phyloP scores from a whole-genome alignment of 2,888 invertebrate genomes.

The Zelleria hepariella region DNA sequence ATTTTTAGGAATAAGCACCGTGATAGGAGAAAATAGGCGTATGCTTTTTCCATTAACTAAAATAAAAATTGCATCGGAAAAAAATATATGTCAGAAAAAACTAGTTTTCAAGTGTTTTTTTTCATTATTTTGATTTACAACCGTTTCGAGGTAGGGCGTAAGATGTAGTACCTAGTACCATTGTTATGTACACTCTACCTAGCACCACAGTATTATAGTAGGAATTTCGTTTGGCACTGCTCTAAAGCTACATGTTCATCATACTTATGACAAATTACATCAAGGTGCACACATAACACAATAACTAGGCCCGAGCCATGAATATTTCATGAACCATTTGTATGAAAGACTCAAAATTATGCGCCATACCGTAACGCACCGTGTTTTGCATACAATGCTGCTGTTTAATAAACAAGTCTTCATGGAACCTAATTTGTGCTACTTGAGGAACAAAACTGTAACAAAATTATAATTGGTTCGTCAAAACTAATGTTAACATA shows the following conservation, averaged over 20 bases:
- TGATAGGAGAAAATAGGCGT: too few relatives aligned
- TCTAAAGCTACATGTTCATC: neutral
- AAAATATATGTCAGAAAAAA: too few relatives aligned
- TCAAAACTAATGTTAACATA: too few relatives aligned
- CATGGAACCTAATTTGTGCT: neutral
- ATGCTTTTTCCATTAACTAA: too few relatives aligned
- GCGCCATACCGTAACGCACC: neutral
- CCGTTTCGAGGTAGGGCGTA: too few relatives aligned
- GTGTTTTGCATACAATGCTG: neutral
- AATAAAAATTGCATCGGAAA: too few relatives aligned
- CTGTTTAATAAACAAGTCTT: neutral
- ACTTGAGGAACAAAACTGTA: neutral
- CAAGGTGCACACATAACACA: neutral
- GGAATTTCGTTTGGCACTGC: neutral
- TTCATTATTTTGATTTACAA: too few relatives aligned
- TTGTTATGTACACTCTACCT: too few relatives aligned
- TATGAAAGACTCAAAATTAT: neutral
- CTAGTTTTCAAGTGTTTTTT: too few relatives aligned
- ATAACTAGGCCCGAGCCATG: neutral
- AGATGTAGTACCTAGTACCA: too few relatives aligned
- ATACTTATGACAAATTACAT: neutral
- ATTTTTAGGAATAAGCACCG: too few relatives aligned
- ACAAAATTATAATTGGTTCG: neutral
- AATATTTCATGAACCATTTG: neutral
- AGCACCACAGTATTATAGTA: neutral